Conservation (phyloP, 1,140 invertebrate genomes). For the Maniola jurtina region DNA sequence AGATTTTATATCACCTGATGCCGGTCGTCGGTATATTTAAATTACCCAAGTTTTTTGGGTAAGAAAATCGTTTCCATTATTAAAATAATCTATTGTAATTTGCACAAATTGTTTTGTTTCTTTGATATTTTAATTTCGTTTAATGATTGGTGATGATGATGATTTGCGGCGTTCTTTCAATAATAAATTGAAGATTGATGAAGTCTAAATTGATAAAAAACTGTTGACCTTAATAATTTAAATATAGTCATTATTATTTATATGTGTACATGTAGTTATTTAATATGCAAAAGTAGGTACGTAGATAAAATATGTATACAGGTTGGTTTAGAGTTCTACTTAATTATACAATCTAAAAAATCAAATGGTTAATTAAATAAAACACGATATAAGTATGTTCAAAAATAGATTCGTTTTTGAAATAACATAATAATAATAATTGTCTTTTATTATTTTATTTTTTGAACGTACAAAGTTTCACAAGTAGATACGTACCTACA, state of each 20-base stretch:
- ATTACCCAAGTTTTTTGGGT: constrained; percentile 22
- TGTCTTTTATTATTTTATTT: no score
- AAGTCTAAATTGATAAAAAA: not conserved
- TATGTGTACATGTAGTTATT: not conserved
- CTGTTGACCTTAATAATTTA: not conserved
- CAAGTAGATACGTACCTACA: no score
- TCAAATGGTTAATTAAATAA: no score
- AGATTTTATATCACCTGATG: constrained; percentile 15
- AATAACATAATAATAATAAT: no score
- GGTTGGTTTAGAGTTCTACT: no score
- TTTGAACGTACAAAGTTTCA: no score
- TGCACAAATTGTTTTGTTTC: constrained; percentile 23
- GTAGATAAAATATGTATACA: no score
- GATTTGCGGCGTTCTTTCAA: not conserved
- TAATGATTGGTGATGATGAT: constrained; percentile 14
- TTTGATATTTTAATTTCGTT: constrained; percentile 5
- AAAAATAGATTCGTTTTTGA: no score
- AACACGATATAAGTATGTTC: no score
- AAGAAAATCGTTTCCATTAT: constrained; percentile 25
- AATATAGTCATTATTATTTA: not conserved
- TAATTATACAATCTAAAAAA: no score
- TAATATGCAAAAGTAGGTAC: not conserved
- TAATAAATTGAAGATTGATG: not conserved
- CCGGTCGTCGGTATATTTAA: constrained; percentile 16
- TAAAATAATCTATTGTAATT: constrained; percentile 28